These are phyloP conservation scores for Muscicapa adusta DNA, from an alignment of 2,113 vertebrate species.

Conservation along the genomic window DNA sequence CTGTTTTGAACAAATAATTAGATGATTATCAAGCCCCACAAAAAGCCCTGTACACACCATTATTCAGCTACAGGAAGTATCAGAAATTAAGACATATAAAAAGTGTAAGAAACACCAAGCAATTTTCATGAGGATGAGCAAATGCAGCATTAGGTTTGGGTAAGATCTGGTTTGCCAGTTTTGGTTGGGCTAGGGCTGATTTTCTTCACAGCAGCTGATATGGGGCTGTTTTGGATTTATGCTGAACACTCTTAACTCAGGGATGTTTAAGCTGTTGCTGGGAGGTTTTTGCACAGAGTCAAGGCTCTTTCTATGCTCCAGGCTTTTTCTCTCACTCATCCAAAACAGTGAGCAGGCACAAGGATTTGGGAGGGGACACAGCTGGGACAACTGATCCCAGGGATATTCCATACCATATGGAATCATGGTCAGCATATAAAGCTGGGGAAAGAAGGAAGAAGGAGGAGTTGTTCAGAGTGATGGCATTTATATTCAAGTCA, in stretches of 20 bases:
- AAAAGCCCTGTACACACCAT: neutral
- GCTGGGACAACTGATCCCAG: neutral
- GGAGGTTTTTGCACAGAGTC: neutral
- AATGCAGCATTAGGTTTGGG: neutral
- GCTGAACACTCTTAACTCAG: neutral
- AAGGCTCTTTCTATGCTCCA: neutral
- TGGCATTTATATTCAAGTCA: neutral
- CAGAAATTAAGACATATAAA: neutral
- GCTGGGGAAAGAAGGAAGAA: neutral
- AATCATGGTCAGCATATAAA: neutral
- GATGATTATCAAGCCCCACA: neutral
- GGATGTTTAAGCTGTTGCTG: neutral
- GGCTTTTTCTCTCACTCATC: neutral
- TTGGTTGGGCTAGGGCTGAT: neutral
- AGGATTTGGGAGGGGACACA: neutral
- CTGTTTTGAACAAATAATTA: neutral
- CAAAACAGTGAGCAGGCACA: neutral
- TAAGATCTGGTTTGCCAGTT: neutral
- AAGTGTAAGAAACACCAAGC: neutral
- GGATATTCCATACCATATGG: neutral
- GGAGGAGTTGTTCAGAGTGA: accelerated
- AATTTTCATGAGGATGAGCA: neutral
- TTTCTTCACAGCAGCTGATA: neutral
- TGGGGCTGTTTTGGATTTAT: neutral
- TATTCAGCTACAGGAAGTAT: neutral